A percentile compares a stretch with the other conserved stretches of the same genome.
phyloP scores from a whole-genome alignment of 2,113 vertebrate species.

The Mixornis gularis region DNA sequence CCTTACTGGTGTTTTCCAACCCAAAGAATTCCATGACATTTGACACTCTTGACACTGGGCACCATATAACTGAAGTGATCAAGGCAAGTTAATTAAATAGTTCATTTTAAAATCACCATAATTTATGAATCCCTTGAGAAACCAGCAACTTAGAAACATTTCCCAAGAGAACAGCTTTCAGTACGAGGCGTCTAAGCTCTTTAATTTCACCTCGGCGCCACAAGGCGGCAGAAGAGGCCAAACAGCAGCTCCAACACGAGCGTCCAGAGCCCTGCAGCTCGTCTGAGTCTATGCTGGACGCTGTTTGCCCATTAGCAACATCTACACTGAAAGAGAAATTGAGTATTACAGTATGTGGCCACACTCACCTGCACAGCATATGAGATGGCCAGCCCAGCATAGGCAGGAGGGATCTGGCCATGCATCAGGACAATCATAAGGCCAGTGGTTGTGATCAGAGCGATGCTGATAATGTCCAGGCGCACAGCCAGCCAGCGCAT shows the following conservation, averaged over 20 bases:
- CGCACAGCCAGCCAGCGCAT: slow-evolving; percentile 92
- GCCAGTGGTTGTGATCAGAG: slow-evolving; percentile 85
- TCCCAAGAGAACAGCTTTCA: background rate
- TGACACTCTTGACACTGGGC: background rate
- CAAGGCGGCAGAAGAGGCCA: slow-evolving; percentile 22
- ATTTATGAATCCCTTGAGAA: background rate
- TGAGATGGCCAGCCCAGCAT: slow-evolving; percentile 88
- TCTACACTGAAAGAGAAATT: background rate
- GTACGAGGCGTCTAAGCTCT: rapidly evolving
- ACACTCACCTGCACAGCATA: slow-evolving; percentile 85
- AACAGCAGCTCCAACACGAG: background rate
- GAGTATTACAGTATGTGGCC: background rate
- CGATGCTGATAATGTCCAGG: slow-evolving; percentile 87
- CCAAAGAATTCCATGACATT: background rate
- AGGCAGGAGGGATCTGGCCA: slow-evolving; percentile 85
- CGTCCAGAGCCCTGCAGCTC: rapidly evolving
- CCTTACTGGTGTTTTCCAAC: background rate
- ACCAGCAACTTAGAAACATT: background rate
- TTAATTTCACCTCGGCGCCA: background rate
- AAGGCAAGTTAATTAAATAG: background rate
- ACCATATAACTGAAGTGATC: background rate
- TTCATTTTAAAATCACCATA: background rate
- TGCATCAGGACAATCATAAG: slow-evolving; percentile 93
- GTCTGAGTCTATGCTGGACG: rapidly evolving
- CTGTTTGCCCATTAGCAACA: background rate